Evolutionary conservation across 1,140 invertebrate species (phyloP), one percentile per base, ranked within the genome.

Genomic region (Drosophila ohnishii): DNA sequence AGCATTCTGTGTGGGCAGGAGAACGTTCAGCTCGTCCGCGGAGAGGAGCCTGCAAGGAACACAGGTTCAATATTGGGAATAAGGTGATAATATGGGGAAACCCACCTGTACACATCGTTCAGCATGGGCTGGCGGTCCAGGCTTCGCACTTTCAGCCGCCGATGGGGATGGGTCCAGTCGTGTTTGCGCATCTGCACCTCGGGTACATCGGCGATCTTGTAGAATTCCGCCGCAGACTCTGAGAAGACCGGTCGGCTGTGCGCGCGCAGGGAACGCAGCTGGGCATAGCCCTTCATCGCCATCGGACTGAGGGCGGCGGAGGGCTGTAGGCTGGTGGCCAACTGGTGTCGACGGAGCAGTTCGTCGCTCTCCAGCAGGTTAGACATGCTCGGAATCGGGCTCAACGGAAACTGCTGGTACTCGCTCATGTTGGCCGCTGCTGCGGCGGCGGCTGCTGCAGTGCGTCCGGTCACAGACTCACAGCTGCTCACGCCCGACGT

Each of bases 231-330:
- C 2, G 80, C 75, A 0, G 90, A 90, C 51, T 91, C 90, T 0
- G 87, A 84, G 35, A 92, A 69, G 2, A 91, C 78, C 1, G 93
- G 94, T 73, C 94, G 93, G 61, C 95, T 92, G 83, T 94, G 93
- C n/a, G 94, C 93, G 67, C 96, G 95, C 28, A 97, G 92, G 40
- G 94, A 94, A 80, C 96, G 93, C 47, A 98, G 91, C 19, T 95
- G 96, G n/a, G 95, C 95, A 89, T 97, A 97, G 32, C 97, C 97
- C 40, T 95, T 93, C 70, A 96, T 93, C 90, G 96, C 95, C 92
- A 95, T 93, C 76, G 95, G 94, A 82, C 95, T 95, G 34, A 89
- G 74, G 1, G 80, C 53, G 6, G 78, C 56, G 10, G 79, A 73
- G 10, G 50, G 69, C 13, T 82, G 59, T 50, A 78, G 81, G 6